Percentiles rank a stretch among this genome's conserved stretches.
phyloP scores from a whole-genome alignment of 2,797 vertebrate species.

The Hippocampus kuda region DNA sequence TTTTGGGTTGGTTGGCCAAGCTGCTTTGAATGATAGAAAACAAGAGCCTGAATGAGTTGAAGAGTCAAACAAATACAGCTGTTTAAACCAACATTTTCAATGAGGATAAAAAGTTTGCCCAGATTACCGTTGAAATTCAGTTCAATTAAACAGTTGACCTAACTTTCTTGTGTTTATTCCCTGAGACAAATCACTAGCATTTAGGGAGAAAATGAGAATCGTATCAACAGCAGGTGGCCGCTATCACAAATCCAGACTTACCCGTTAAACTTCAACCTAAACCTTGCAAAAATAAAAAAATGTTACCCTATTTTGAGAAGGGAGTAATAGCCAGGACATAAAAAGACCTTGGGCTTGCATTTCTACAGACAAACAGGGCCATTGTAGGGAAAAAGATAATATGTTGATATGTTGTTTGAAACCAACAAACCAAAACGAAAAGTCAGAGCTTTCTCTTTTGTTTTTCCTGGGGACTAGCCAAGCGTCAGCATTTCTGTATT shows the following conservation, averaged over 20 bases:
- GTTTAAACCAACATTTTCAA: background rate
- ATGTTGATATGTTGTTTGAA: slow-evolving; percentile 22
- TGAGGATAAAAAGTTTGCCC: background rate
- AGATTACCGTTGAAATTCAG: background rate
- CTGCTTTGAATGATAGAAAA: background rate
- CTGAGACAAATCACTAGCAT: background rate
- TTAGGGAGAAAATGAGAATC: background rate
- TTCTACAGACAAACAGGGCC: slow-evolving; percentile 8
- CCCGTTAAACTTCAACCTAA: background rate
- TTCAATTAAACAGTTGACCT: background rate
- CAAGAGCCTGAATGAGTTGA: background rate
- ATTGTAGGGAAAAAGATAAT: slow-evolving; percentile 18
- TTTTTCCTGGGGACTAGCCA: slow-evolving; percentile 22
- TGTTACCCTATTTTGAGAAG: background rate
- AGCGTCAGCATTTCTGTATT: slow-evolving; percentile 45
- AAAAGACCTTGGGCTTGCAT: slow-evolving; percentile 12
- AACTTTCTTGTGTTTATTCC: background rate
- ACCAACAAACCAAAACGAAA: slow-evolving; percentile 23
- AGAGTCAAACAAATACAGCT: background rate
- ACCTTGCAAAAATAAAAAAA: background rate
- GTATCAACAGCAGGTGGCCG: background rate
- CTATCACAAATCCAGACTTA: background rate
- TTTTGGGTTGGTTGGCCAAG: background rate
- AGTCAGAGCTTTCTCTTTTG: slow-evolving; percentile 19
- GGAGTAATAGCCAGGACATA: slow-evolving; percentile 6